phyloP scores from a whole-genome alignment of 2,113 vertebrate species.

The Irena cyanogastra region DNA sequence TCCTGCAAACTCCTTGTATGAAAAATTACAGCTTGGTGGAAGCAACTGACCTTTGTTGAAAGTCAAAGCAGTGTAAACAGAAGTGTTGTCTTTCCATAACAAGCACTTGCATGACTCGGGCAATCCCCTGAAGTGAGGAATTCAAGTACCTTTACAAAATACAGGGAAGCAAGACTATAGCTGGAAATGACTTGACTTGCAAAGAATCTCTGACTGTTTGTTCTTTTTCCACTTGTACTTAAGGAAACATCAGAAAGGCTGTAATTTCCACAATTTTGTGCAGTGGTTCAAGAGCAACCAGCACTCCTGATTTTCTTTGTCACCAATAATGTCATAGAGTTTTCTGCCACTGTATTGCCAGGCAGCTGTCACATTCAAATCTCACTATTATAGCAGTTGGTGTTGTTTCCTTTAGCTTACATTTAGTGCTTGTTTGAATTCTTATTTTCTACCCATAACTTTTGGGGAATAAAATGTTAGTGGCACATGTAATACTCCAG shows the following conservation, averaged over 20 bases:
- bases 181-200: not conserved
- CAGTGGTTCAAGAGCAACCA: not conserved
- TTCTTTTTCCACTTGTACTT: not conserved
- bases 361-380: not conserved
- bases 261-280: not conserved
- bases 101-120: not conserved
- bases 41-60: slow-evolving; percentile 2
- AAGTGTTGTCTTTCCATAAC: not conserved
- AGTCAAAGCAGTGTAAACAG: not conserved
- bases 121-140: not conserved
- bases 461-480: not conserved
- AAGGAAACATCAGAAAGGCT: not conserved
- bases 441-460: not conserved
- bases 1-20: not conserved
- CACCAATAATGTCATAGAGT: not conserved
- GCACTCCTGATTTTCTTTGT: not conserved
- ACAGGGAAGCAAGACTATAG: not conserved
- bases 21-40: not conserved
- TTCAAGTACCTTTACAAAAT: not conserved
- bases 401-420: not conserved
- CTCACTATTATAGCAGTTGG: not conserved
- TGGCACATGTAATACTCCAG: not conserved
- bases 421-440: not conserved
- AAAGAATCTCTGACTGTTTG: not conserved
- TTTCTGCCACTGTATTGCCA: not conserved